Evolutionary conservation across 2,888 invertebrate species (phyloP).

Genomic region (Apomyelois bistriatella): DNA sequence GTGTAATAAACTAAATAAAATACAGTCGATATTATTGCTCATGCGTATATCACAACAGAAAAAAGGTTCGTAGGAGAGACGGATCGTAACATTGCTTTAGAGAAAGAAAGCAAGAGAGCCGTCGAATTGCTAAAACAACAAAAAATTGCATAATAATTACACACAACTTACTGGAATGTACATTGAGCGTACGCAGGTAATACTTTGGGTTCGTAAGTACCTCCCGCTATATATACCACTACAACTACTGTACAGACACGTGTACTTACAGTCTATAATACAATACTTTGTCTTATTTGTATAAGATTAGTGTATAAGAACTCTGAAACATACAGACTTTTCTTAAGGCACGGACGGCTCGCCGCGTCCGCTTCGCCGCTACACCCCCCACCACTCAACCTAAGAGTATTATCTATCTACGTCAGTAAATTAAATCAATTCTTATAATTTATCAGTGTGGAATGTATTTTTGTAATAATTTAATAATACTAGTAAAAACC

Average conservation of each 20-base stretch:
- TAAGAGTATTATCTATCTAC: neutral
- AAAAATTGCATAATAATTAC: constrained; percentile 11
- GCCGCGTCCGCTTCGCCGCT: constrained; percentile 25
- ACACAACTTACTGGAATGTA: constrained; percentile 1
- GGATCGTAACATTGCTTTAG: neutral
- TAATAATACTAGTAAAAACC: no score
- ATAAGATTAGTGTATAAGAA: constrained; percentile 27
- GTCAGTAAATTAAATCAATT: neutral
- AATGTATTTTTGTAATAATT: no score
- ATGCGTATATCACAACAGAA: constrained; percentile 3
- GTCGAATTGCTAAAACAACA: neutral
- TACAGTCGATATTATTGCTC: constrained; percentile 8
- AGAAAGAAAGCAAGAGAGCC: neutral
- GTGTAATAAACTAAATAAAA: neutral
- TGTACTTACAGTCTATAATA: constrained; percentile 18
- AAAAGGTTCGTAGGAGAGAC: neutral
- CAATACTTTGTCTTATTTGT: constrained; percentile 15
- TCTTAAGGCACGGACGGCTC: constrained; percentile 57
- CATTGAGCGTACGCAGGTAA: constrained; percentile 10
- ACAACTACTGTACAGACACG: constrained; percentile 20
- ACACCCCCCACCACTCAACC: constrained; percentile 19
- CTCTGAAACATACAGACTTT: constrained; percentile 54
- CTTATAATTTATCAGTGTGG: neutral
- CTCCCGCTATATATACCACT: constrained; percentile 5
- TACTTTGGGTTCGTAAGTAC: constrained; percentile 6